Base-by-base conservation (phyloP, 1,140 invertebrate species). In the Whitmania pigra region DNA sequence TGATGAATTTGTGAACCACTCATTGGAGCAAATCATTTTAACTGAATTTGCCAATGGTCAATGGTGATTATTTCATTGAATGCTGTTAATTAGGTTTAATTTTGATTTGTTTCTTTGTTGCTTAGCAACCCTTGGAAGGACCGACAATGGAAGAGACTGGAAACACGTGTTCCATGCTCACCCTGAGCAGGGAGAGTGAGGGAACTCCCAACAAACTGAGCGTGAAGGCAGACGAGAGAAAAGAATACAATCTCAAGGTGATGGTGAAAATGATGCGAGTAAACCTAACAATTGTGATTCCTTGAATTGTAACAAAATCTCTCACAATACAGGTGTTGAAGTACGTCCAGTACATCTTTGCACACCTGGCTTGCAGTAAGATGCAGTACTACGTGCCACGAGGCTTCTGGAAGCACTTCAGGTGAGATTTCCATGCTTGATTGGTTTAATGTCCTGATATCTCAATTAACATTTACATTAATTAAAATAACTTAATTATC, bases 321-420 rank as follows among this genome's bases (percentile, higher is more conserved):
- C 22, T 25, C 57, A n/a, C 9, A 7, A 17, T 31, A 18, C 57
- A 90, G 25, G 95, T 99, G 77, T 83, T 98, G 25, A 95, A 95
- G 83, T 93, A 97, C 84, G 90, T 98, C 60, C 95, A 98, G 85
- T 90, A 92, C 11, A 97, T 98, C 80, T 98, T 98, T 83, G 94
- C 93, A 67, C 93, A 98, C 85, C 85, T 98, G 76, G 91, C 93
- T 63, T 92, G 92, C 78, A 95, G 92, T 80, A 93, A 95, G 80
- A 84, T 97, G 22, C 94, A 98, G 83, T 97, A 94, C 85, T 97
- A 97, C 84, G 89, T 97, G 78, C 95, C 95, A 18, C 87, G 89
- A 76, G 94, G 94, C 40, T 87, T 98, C 73, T 98, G 94, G 94
- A 93, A 91, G 78, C 92, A 97, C 85, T 98, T 99, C 81, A 94